Evolutionary conservation across 2,888 invertebrate species (phyloP).

Genomic region (Eulithis prunata): DNA sequence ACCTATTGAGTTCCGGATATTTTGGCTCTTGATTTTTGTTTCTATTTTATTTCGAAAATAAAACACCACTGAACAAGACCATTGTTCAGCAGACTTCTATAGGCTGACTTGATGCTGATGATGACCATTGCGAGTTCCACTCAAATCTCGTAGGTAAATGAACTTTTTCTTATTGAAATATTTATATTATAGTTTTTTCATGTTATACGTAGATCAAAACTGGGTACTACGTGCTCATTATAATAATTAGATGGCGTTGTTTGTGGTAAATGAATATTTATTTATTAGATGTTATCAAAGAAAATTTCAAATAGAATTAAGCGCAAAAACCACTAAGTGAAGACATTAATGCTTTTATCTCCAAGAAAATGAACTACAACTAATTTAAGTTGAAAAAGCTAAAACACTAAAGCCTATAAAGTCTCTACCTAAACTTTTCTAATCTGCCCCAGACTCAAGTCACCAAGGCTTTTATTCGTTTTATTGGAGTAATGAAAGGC

Average conservation of each 20-base stretch:
- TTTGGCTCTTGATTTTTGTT: conserved; percentile 10
- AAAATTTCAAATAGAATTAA: background rate
- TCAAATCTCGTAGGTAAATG: too few relatives aligned
- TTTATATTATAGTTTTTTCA: too few relatives aligned
- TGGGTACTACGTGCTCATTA: too few relatives aligned
- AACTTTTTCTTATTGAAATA: too few relatives aligned
- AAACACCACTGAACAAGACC: too few relatives aligned
- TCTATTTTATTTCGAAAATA: too few relatives aligned
- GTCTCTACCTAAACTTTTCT: conserved; percentile 30
- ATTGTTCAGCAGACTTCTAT: too few relatives aligned
- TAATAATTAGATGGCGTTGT: too few relatives aligned
- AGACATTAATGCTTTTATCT: conserved; percentile 14
- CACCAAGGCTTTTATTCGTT: conserved; percentile 28
- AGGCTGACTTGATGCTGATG: too few relatives aligned
- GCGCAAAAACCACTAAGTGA: conserved; percentile 2
- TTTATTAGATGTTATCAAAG: background rate
- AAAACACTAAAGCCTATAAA: conserved; percentile 21
- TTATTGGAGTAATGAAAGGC: conserved; percentile 17
- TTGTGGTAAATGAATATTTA: too few relatives aligned
- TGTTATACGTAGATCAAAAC: too few relatives aligned
- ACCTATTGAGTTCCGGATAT: conserved; percentile 25
- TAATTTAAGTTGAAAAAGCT: conserved; percentile 19
- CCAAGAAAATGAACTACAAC: conserved; percentile 21
- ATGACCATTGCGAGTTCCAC: too few relatives aligned
- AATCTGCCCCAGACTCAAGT: conserved; percentile 24